phyloP scores from a whole-genome alignment of 1,140 invertebrate species.

The Periplaneta americana region DNA sequence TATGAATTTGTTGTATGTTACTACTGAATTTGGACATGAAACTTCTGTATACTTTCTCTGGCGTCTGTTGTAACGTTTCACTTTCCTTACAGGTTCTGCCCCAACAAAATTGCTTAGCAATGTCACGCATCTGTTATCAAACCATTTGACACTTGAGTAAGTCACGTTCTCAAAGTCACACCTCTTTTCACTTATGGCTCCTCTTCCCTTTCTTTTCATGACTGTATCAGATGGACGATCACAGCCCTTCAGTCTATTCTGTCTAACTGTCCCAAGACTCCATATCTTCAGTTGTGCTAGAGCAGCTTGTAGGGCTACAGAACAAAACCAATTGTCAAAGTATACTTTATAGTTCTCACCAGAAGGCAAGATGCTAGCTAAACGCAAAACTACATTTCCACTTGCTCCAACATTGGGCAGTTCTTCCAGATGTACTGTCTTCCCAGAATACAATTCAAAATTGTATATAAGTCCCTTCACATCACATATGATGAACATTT shows the following conservation, averaged over 20 bases:
- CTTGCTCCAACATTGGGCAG: constrained; percentile 21
- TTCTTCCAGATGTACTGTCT: constrained; percentile 14
- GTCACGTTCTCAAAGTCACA: constrained; percentile 5
- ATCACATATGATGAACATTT: constrained; percentile 35
- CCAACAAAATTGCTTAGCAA: no score
- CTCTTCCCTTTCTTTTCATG: no score
- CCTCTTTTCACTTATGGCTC: constrained; percentile 1
- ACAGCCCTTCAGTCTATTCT: constrained; percentile 31
- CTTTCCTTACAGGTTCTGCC: no score
- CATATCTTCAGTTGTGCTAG: constrained; percentile 24
- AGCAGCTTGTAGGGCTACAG: constrained; percentile 18
- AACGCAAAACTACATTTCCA: constrained; percentile 21
- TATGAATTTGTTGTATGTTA: no score
- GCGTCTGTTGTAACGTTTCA: no score
- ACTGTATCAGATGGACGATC: constrained; percentile 23
- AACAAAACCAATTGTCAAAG: constrained; percentile 28
- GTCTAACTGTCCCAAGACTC: constrained; percentile 35
- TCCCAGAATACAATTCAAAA: constrained; percentile 38
- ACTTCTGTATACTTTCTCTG: no score
- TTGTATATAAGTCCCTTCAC: constrained; percentile 33
- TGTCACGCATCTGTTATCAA: constrained; percentile 14
- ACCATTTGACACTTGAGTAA: constrained; percentile 8
- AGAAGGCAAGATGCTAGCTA: constrained; percentile 17
- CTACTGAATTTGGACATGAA: no score
- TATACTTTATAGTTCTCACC: constrained; percentile 21